A percentile compares a stretch with the other conserved stretches of the same genome.
phyloP scores from a whole-genome alignment of 2,113 vertebrate species.

The Cervus canadensis region DNA sequence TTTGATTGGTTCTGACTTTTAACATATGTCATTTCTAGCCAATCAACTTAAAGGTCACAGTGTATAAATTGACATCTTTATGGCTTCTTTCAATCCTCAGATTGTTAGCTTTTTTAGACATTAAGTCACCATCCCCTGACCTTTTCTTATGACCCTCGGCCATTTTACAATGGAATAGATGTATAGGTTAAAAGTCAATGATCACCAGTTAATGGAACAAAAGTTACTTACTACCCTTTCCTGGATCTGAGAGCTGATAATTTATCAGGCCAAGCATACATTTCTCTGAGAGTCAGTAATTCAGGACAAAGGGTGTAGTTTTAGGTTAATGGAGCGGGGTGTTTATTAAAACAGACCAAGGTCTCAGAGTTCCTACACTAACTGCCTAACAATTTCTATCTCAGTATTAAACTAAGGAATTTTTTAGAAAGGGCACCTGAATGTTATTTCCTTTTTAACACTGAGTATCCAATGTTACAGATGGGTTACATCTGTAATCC shows the following conservation, averaged over 20 bases:
- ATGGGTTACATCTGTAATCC: background rate
- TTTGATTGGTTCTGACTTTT: background rate
- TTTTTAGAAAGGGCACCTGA: background rate
- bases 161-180: background rate
- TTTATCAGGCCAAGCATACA: background rate
- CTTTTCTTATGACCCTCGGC: background rate
- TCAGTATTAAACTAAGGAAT: background rate
- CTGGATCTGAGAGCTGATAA: background rate
- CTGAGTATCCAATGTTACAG: background rate
- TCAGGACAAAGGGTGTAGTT: background rate
- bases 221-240: background rate
- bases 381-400: background rate
- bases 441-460: conserved; percentile 6
- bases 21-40: background rate
- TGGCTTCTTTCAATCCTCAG: background rate
- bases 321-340: background rate
- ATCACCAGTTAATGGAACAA: background rate
- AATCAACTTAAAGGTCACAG: background rate
- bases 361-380: background rate
- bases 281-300: background rate
- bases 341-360: background rate
- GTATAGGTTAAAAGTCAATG: background rate
- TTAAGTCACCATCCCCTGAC: background rate
- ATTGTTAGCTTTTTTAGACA: background rate
- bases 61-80: background rate